phyloP scores from a whole-genome alignment of 53 echinoderm and acorn worm species.

The Arbacia lixula region DNA sequence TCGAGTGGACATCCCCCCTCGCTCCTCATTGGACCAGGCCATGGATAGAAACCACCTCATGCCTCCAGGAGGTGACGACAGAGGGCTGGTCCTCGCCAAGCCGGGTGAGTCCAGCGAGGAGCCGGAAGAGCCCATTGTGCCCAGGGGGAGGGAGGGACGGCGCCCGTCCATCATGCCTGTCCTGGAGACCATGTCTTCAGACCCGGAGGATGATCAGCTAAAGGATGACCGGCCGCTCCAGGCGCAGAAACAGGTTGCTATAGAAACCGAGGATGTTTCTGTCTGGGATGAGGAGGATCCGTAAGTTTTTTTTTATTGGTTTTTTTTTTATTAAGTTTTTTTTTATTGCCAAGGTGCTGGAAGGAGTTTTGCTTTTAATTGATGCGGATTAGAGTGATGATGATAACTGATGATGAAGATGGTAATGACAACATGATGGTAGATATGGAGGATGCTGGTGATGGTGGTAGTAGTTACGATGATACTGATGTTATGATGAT shows the following conservation, averaged over 20 bases:
- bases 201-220: slow-evolving; percentile 91
- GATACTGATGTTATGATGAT: too few relatives aligned
- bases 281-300: slow-evolving; percentile 98
- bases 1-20: slow-evolving; percentile 56
- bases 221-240: slow-evolving; percentile 81
- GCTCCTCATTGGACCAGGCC: slow-evolving; percentile 51
- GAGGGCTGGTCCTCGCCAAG: not conserved
- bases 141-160: slow-evolving; percentile 61
- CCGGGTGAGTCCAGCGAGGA: not conserved
- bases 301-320: slow-evolving; percentile 63
- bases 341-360: too few relatives aligned
- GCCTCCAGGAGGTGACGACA: slow-evolving; percentile 70
- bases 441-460: too few relatives aligned
- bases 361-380: too few relatives aligned
- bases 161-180: slow-evolving; percentile 99
- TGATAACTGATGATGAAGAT: too few relatives aligned
- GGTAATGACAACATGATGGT: too few relatives aligned
- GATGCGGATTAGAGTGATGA: too few relatives aligned
- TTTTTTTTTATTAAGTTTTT: not conserved
- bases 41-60: slow-evolving; percentile 90
- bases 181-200: slow-evolving; percentile 93
- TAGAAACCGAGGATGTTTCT: slow-evolving; percentile 85
- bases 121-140: slow-evolving; percentile 15
- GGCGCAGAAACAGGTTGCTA: slow-evolving; percentile 97
- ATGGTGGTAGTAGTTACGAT: too few relatives aligned